phyloP scores from a whole-genome alignment of 2,797 vertebrate species.

The Chelon labrosus region DNA sequence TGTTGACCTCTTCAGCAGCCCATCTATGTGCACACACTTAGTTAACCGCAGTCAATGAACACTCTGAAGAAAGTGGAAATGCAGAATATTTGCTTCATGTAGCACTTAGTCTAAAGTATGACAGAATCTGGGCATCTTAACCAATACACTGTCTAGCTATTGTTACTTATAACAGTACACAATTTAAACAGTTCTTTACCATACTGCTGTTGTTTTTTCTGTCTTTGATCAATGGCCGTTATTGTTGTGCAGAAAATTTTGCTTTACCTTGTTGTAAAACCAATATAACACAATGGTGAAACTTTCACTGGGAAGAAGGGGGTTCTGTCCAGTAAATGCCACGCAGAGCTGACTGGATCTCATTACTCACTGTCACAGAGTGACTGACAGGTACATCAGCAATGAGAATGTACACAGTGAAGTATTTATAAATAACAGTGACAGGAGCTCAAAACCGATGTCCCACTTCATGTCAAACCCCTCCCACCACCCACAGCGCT shows the following conservation, averaged over 20 bases:
- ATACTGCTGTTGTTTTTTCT: too few relatives aligned
- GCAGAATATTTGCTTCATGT: too few relatives aligned
- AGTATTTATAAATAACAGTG: constrained; percentile 62
- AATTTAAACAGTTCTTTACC: too few relatives aligned
- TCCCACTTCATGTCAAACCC: constrained; percentile 42
- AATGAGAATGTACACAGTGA: constrained; percentile 43
- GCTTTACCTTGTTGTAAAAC: constrained; percentile 4
- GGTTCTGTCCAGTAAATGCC: constrained; percentile 48
- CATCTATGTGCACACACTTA: too few relatives aligned
- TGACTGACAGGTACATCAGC: constrained; percentile 62
- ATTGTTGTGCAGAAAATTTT: not conserved
- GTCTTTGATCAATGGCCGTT: not conserved
- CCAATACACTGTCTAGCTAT: too few relatives aligned
- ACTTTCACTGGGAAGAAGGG: not conserved
- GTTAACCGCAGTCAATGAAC: too few relatives aligned
- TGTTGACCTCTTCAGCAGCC: too few relatives aligned
- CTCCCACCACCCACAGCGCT: not conserved
- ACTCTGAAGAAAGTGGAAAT: too few relatives aligned
- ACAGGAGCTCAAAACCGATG: constrained; percentile 32
- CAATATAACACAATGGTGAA: constrained; percentile 7
- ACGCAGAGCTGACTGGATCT: constrained; percentile 58
- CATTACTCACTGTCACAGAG: constrained; percentile 75
- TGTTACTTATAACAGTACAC: too few relatives aligned
- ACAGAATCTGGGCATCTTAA: too few relatives aligned
- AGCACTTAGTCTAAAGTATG: too few relatives aligned